phyloP scores from a whole-genome alignment of 2,113 vertebrate genomes.

The Callocephalon fimbriatum region DNA sequence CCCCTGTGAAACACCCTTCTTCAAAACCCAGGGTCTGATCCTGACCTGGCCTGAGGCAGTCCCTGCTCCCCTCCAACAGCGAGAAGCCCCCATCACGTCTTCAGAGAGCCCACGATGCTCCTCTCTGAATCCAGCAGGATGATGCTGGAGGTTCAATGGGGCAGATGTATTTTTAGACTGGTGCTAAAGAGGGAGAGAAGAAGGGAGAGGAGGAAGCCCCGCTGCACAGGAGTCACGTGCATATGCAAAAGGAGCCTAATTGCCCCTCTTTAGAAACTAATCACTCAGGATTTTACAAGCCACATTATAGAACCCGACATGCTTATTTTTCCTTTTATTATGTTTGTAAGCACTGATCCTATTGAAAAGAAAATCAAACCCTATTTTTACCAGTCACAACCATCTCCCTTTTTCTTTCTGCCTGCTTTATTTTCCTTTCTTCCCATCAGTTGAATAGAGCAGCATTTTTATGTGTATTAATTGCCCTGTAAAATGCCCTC shows the following conservation, averaged over 20 bases:
- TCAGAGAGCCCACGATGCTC: background rate
- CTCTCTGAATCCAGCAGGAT: background rate
- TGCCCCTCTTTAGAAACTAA: slow-evolving; percentile 81
- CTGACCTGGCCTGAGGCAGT: background rate
- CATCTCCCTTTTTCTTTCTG: slow-evolving; percentile 55
- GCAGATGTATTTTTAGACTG: slow-evolving; percentile 57
- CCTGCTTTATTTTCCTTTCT: slow-evolving; percentile 49
- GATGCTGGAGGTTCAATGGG: background rate
- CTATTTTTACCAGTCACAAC: slow-evolving; percentile 78
- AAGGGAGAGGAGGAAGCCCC: slow-evolving; percentile 49
- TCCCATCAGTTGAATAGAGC: slow-evolving; percentile 54
- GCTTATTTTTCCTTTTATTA: slow-evolving; percentile 81
- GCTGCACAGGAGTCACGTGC: slow-evolving; percentile 67
- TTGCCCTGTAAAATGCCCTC: slow-evolving; percentile 80
- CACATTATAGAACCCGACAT: slow-evolving; percentile 78
- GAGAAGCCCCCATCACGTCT: background rate
- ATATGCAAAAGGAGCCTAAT: slow-evolving; percentile 81
- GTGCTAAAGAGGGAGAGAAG: slow-evolving; percentile 13
- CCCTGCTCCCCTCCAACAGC: background rate
- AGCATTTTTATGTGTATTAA: slow-evolving; percentile 80
- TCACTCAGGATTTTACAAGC: slow-evolving; percentile 78
- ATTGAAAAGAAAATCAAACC: slow-evolving; percentile 82
- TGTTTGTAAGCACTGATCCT: slow-evolving; percentile 82
- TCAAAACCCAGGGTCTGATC: background rate
- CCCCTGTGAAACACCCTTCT: background rate